Evolutionary conservation across 2,113 vertebrate genomes (phyloP), one percentile per base, ranked within the genome.

Genomic region (Paramisgurnus dabryanus): DNA sequence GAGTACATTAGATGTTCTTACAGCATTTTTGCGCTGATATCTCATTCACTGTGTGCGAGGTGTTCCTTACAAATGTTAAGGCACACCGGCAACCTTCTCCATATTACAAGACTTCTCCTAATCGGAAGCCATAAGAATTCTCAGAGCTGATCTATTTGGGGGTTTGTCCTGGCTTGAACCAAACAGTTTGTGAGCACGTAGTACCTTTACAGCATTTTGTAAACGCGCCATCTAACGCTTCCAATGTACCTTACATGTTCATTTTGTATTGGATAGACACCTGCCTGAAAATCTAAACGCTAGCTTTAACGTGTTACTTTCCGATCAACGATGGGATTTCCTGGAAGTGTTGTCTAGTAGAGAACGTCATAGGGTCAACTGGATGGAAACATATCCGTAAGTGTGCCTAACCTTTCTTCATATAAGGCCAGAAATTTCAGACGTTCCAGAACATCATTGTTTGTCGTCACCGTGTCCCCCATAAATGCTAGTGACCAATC

Each of bases 161-260:
- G 49, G 68, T n/a, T 64, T 43, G 64, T 63, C 71, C 77, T 70
- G 18, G 82, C 49, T 53, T 69, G 65, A 74, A 67, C 76, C 41
- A 55, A 34, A 43, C 64, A 40, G 45, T 75, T 79, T 79, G 3
- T 34, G 34, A 47, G 75, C 70, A 61, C 5, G 40, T 78, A 78
- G 84, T 78, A 64, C 75, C 74, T 82, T 79, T 85, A 84, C 84
- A 83, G 78, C 85, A 87, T 34, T 34, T 34, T 34, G 27, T 34
- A 34, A 34, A 34, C 27, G 1, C 27, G 27, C 27, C 27, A 34
- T 34, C 27, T 34, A 34, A 34, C 27, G 3, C 27, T 22, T 22
- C 22, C 22, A 22, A 34, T 34, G 27, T 34, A 34, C 27, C 1
- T 34, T 34, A 34, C 27, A 15, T 1, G 12, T 53, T 15, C 4